Percentiles rank a stretch among this genome's conserved stretches.
Conservation (phyloP, 2,797 vertebrate species). For the Spondyliosoma cantharus region DNA sequence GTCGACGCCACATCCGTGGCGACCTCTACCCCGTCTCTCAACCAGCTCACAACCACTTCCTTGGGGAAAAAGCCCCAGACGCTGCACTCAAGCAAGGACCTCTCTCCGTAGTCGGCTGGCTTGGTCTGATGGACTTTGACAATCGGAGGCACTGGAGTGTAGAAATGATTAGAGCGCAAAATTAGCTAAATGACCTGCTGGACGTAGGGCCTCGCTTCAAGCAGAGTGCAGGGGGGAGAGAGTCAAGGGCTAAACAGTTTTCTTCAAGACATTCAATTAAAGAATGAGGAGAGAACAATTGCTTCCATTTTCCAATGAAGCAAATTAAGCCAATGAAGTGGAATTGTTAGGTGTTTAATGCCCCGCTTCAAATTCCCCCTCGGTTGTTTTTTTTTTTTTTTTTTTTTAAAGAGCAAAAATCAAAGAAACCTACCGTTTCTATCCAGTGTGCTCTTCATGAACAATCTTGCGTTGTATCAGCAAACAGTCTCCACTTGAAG, state of each 20-base stretch:
- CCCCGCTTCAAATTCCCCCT: background rate
- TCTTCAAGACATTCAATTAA: constrained; percentile 38
- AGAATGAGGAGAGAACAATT: background rate
- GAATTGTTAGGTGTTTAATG: background rate
- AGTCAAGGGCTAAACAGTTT: constrained; percentile 14
- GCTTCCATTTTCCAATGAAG: constrained; percentile 28
- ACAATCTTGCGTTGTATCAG: constrained; percentile 26
- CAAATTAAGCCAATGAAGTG: constrained; percentile 13
- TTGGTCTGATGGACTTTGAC: constrained; percentile 62
- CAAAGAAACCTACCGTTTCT: constrained; percentile 12
- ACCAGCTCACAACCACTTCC: constrained; percentile 65
- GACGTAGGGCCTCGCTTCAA: background rate
- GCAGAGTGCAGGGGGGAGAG: constrained; percentile 8
- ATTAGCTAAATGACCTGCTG: constrained; percentile 19
- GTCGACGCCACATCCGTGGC: constrained; percentile 20
- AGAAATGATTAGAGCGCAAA: constrained; percentile 35
- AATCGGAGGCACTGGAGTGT: constrained; percentile 56
- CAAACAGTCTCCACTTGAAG: constrained; percentile 26
- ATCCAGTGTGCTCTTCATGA: constrained; percentile 30
- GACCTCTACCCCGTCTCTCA: constrained; percentile 56
- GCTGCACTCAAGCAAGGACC: constrained; percentile 63
- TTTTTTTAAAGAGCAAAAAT: background rate
- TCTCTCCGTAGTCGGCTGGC: constrained; percentile 57
- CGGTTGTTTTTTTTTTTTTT: too few relatives aligned
- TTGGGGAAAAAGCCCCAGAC: constrained; percentile 53